Percentiles rank a stretch among this genome's conserved stretches.
Evolutionary conservation across 2,113 vertebrate genomes (phyloP).

Genomic region (Petaurus breviceps): DNA sequence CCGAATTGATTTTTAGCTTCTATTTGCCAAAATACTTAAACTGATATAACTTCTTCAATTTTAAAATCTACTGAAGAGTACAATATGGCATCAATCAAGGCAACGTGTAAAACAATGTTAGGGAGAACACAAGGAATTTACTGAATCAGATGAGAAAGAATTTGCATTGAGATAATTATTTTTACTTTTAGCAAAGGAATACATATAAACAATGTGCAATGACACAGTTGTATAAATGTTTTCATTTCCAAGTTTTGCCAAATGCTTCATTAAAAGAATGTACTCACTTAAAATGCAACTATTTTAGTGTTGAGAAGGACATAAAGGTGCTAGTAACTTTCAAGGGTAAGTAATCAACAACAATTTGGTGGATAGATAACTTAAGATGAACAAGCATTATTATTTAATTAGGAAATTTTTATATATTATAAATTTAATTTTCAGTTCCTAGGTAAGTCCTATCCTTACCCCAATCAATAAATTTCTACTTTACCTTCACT

Average conservation of each 20-base stretch:
- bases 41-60: background rate
- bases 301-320: background rate
- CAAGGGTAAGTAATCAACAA: conserved; percentile 6
- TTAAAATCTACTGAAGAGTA: conserved; percentile 15
- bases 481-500: conserved; percentile 89
- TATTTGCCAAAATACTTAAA: conserved; percentile 2
- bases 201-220: conserved; percentile 28
- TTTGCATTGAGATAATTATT: conserved; percentile 11
- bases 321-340: background rate
- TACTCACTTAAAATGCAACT: background rate
- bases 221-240: conserved; percentile 22
- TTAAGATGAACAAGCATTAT: background rate
- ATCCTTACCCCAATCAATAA: background rate
- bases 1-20: conserved; percentile 31
- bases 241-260: conserved; percentile 10
- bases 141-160: background rate
- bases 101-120: background rate
- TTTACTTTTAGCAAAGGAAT: conserved; percentile 42
- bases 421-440: background rate
- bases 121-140: conserved; percentile 45
- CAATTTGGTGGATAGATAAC: background rate
- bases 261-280: background rate
- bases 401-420: conserved; percentile 7
- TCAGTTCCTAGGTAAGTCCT: conserved; percentile 9
- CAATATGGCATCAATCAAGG: background rate